Evolutionary conservation across 1,140 invertebrate species (phyloP), one percentile per base, ranked within the genome.

Genomic region (Drosophila pandora): DNA sequence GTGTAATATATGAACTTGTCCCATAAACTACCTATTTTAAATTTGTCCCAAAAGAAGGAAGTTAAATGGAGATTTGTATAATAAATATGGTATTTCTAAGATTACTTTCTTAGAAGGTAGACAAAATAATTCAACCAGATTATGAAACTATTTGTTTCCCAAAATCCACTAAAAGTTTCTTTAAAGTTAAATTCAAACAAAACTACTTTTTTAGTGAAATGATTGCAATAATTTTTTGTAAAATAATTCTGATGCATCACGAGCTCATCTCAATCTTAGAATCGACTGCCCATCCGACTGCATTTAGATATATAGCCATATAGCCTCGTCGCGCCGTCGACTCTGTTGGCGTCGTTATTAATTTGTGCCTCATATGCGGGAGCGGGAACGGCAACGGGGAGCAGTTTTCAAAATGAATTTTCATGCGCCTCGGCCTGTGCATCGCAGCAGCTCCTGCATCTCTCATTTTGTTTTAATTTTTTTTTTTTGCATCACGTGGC

Each of bases 401-500:
- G 61, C 68, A 81, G 59, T 64, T 76, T 67, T 77, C 57, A 72
- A 73, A 77, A 82, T 82, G 74, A 87, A 85, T 85, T 74, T 74
- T 76, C 59, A 83, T 82, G 73, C 69, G 79, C 60, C 67, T 76
- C 63, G 57, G 68, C 68, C 21, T 55, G 37, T 37, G 56, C 59
- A 47, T 41, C 50, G 69, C 59, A 52, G 32, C 60, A 60, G 72
- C 63, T 59, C 43, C 62, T 61, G 53, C 43, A 74, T 62, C 57
- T 72, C 57, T 50, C 76, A 57, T 76, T 60, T 75, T 34, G 47
- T 57, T 58, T 63, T 37, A 47, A 60, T 75, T 67, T 74, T 65
- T 55, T 70, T 54, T 68, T 85, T 80, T 69, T 57, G 76, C 81
- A 80, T 84, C 80, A 79, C 80, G 80, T 76, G 76, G 77, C 71